Conservation (phyloP, 1,140 invertebrate species). For the Hyposmocoma kahamanoa region DNA sequence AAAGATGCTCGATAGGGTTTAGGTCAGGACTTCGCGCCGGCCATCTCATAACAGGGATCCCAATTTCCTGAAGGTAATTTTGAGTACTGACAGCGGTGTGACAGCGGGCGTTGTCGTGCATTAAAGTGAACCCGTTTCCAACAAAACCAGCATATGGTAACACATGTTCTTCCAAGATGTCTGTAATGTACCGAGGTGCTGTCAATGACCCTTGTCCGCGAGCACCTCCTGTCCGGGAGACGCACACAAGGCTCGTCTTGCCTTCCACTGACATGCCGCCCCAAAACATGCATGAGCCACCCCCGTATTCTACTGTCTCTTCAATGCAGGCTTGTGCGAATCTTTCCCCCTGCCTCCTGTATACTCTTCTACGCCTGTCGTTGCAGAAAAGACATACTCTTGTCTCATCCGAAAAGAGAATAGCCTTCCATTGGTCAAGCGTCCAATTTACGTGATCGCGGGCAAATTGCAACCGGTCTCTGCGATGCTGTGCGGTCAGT, state of each 20-base stretch:
- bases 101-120: constrained; percentile 18
- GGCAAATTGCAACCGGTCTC: constrained; percentile 14
- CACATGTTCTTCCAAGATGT: too few relatives aligned
- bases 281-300: constrained; percentile 13
- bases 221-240: constrained; percentile 14
- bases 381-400: constrained; percentile 11
- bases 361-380: constrained; percentile 5
- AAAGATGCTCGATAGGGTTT: constrained; percentile 7
- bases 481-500: constrained; percentile 11
- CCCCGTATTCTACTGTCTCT: constrained; percentile 18
- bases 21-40: too few relatives aligned
- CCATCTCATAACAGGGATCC: constrained; percentile 6
- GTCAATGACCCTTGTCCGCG: constrained; percentile 5
- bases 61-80: constrained; percentile 14
- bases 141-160: too few relatives aligned
- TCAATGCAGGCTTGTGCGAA: constrained; percentile 7
- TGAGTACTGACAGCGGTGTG: constrained; percentile 10
- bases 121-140: constrained; percentile 14
- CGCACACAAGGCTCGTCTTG: constrained; percentile 16
- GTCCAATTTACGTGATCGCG: constrained; percentile 12
- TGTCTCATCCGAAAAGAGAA: constrained; percentile 20
- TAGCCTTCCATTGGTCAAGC: constrained; percentile 7
- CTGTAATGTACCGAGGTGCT: constrained; percentile 9
- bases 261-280: constrained; percentile 12
- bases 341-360: constrained; percentile 12